Percentiles rank a stretch among this genome's conserved stretches.
Evolutionary conservation across 2,113 vertebrate genomes (phyloP).

Genomic region (Eonycteris spelaea): DNA sequence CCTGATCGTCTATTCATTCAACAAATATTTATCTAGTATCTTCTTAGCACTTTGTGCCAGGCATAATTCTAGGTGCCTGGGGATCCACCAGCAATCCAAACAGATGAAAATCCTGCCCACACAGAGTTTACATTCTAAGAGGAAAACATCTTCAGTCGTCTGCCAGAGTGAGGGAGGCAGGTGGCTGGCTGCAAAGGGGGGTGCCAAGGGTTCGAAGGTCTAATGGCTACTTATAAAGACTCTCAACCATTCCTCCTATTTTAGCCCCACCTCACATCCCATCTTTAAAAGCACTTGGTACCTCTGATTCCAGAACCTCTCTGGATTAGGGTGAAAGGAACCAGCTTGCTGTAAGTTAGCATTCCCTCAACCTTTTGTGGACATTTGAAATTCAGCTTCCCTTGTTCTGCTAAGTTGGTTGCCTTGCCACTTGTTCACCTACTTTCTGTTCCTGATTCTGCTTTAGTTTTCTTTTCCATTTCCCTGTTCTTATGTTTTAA

Average conservation of each 20-base stretch:
- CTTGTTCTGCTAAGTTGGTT: background rate
- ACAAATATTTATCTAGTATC: background rate
- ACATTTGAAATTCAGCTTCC: background rate
- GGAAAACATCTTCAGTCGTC: background rate
- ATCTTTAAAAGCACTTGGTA: background rate
- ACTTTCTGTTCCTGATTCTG: background rate
- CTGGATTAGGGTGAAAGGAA: background rate
- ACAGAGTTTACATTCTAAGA: background rate
- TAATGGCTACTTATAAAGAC: background rate
- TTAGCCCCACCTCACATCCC: background rate
- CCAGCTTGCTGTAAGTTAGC: background rate
- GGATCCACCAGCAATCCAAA: background rate
- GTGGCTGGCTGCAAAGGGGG: background rate
- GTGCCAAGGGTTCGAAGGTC: background rate
- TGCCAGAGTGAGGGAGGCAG: background rate
- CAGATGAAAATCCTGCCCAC: background rate
- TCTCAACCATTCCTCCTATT: background rate
- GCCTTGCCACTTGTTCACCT: background rate
- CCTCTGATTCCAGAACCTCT: background rate
- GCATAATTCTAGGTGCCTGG: background rate
- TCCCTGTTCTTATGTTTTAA: background rate
- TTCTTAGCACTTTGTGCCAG: background rate
- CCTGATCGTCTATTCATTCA: background rate
- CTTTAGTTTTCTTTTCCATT: background rate
- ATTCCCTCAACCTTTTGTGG: background rate